Conservation (phyloP, 2,888 invertebrate genomes). For the Parnassius glacialis region DNA sequence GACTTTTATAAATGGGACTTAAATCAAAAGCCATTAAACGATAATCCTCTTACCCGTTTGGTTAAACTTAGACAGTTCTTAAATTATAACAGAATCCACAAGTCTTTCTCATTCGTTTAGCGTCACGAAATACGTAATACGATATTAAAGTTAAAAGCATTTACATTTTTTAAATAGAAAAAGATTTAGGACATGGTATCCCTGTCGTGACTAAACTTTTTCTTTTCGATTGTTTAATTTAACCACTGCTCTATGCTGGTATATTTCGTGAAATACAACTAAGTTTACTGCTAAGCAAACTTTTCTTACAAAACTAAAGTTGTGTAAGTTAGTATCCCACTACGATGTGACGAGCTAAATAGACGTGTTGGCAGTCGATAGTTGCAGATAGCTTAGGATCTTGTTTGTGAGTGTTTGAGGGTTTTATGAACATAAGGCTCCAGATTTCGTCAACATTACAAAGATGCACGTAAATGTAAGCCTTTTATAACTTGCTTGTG, state of each 20-base stretch:
- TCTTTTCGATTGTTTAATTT: no score
- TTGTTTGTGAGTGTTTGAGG: no score
- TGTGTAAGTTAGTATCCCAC: background rate
- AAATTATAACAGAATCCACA: background rate
- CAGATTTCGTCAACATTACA: no score
- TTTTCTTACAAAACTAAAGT: background rate
- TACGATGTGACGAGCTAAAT: no score
- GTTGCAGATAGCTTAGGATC: background rate
- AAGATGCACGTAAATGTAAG: no score
- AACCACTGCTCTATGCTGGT: no score
- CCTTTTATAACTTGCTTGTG: no score
- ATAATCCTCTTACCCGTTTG: background rate
- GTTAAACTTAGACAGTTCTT: background rate
- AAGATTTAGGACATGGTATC: background rate
- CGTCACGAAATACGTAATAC: background rate
- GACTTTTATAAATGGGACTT: background rate
- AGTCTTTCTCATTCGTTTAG: background rate
- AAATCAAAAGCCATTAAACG: background rate
- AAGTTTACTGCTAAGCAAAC: background rate
- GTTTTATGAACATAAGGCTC: no score
- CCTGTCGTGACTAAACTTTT: no score
- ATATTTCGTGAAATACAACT: no score
- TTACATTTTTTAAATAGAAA: background rate
- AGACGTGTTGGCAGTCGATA: no score
- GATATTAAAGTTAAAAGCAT: background rate